Conservation (phyloP, 1,140 invertebrate species). For the Drosophila willistoni region DNA sequence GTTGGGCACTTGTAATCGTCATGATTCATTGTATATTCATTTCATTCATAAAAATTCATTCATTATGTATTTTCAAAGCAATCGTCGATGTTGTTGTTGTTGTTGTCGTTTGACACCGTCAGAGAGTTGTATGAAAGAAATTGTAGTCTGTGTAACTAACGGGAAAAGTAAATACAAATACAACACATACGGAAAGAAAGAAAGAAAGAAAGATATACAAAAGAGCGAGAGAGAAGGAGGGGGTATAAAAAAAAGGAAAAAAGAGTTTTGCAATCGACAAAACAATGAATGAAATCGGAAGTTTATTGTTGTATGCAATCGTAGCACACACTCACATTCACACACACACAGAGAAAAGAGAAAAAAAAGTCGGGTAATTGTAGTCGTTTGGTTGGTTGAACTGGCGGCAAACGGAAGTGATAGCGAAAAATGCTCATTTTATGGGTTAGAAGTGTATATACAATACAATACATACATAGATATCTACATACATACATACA, state of each 20-base stretch:
- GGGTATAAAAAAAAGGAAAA: constrained; percentile 3
- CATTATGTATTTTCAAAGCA: background rate
- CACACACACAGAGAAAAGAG: constrained; percentile 21
- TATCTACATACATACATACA: background rate
- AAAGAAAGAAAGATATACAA: constrained; percentile 15
- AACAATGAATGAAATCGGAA: constrained; percentile 73
- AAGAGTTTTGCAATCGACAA: constrained; percentile 62
- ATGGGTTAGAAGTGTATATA: background rate
- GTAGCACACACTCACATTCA: constrained; percentile 13
- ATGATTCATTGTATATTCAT: background rate
- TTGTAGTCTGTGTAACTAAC: constrained; percentile 37
- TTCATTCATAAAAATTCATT: constrained; percentile 1
- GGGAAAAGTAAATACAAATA: constrained; percentile 34
- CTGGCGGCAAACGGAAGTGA: constrained; percentile 62
- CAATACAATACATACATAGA: background rate
- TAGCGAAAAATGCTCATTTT: constrained; percentile 44
- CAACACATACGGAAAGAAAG: constrained; percentile 17
- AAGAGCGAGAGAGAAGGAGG: too few relatives aligned
- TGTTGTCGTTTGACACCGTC: background rate
- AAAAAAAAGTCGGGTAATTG: constrained; percentile 47
- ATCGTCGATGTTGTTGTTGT: background rate
- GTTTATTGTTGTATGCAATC: constrained; percentile 69
- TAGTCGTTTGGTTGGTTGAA: constrained; percentile 52
- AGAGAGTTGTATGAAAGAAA: background rate
- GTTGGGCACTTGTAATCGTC: too few relatives aligned